phyloP scores from a whole-genome alignment of 2,113 vertebrate genomes.

The Oxyura jamaicensis region DNA sequence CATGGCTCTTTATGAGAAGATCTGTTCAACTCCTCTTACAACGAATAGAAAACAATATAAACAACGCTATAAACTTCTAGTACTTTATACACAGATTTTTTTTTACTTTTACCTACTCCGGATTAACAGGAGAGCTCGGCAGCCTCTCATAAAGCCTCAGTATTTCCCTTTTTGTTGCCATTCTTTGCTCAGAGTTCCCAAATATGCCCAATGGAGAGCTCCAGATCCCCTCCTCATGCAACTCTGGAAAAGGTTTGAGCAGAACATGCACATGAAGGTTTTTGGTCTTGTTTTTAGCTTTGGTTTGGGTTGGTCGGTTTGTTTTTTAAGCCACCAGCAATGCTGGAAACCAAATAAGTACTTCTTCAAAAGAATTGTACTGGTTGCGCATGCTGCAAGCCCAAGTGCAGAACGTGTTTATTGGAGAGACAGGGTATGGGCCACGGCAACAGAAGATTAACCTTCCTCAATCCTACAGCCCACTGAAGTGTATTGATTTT shows the following conservation, averaged over 20 bases:
- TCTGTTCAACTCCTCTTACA: neutral
- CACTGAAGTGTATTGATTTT: neutral
- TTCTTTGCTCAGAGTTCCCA: neutral
- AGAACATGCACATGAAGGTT: neutral
- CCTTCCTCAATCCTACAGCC: neutral
- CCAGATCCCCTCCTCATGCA: neutral
- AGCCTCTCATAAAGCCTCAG: neutral
- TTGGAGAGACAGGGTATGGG: neutral
- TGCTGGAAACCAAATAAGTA: neutral
- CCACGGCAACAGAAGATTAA: neutral
- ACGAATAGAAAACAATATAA: neutral
- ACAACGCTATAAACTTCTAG: neutral
- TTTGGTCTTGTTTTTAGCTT: too few relatives aligned
- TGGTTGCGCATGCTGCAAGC: neutral
- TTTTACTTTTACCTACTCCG: neutral
- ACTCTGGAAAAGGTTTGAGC: neutral
- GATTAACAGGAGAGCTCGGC: neutral
- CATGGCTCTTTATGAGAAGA: neutral
- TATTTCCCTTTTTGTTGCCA: neutral
- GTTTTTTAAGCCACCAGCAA: neutral
- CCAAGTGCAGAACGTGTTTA: neutral
- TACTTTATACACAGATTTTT: neutral
- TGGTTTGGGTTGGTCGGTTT: too few relatives aligned
- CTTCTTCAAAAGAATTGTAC: neutral
- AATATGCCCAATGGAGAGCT: neutral